phyloP scores from a whole-genome alignment of 1,140 invertebrate species.

The Neomicropteryx cornuta region DNA sequence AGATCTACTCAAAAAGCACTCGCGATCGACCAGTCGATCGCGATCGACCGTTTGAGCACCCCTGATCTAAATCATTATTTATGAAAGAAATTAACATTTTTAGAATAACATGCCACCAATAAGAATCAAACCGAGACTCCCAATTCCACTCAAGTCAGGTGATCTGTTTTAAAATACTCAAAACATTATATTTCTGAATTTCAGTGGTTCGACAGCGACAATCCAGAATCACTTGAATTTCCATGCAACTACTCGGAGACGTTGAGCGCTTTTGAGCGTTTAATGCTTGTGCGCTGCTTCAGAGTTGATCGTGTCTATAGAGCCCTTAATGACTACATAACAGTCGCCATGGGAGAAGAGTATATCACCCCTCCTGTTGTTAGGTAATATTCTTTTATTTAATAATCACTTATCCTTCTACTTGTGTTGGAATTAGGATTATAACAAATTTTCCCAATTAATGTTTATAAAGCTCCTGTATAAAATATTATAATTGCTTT shows the following conservation, averaged over 20 bases:
- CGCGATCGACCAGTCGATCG: no score
- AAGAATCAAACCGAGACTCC: no score
- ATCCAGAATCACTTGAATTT: slow-evolving; percentile 55
- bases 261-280: slow-evolving; percentile 54
- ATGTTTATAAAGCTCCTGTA: no score
- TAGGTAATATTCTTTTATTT: slow-evolving; percentile 23
- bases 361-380: slow-evolving; percentile 77
- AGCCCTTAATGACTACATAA: slow-evolving; percentile 68
- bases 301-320: slow-evolving; percentile 76
- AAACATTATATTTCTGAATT: slow-evolving; percentile 10
- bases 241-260: slow-evolving; percentile 57
- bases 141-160: no score
- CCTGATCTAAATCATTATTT: no score
- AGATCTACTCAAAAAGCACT: no score
- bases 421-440: not conserved
- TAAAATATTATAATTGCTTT: no score
- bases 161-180: no score
- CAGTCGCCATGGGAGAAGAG: slow-evolving; percentile 69
- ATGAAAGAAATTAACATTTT: no score
- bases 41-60: no score
- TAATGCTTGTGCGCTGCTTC: slow-evolving; percentile 79
- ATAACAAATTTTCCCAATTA: slow-evolving; percentile 1
- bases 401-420: slow-evolving; percentile 3
- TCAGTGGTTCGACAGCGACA: slow-evolving; percentile 75
- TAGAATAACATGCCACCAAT: no score